Evolutionary conservation across 2,888 invertebrate genomes (phyloP).

Genomic region (Polydesmus complanatus): DNA sequence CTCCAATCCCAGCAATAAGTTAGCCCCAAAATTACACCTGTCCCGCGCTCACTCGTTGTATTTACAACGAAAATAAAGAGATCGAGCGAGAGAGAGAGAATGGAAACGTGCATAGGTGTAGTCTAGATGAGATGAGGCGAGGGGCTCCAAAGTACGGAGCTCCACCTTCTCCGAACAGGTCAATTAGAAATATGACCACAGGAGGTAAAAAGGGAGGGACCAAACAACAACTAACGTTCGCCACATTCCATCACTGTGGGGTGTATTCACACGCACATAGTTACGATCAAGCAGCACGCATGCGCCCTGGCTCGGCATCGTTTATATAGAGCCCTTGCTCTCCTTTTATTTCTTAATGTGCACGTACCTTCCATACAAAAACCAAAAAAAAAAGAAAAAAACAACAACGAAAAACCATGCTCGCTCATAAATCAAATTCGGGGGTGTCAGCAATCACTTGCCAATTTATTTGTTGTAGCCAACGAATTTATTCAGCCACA

Average conservation of each 20-base stretch:
- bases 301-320: not conserved
- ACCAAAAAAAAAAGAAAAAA: not conserved
- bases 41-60: no score
- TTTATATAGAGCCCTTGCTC: not conserved
- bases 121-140: no score
- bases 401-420: not conserved
- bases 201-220: slow-evolving; percentile 11
- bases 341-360: no score
- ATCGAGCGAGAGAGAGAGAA: no score
- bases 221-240: not conserved
- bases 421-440: slow-evolving; percentile 8
- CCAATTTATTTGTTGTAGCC: slow-evolving; percentile 15
- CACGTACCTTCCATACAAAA: not conserved
- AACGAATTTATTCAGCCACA: slow-evolving; percentile 13
- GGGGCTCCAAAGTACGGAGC: no score
- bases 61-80: no score
- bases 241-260: slow-evolving; percentile 8
- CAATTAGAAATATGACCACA: slow-evolving; percentile 14
- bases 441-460: slow-evolving; percentile 11
- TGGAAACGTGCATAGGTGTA: no score
- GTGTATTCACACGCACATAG: not conserved
- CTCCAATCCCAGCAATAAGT: no score
- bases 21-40: no score
- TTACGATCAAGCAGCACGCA: not conserved
- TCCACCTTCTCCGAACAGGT: slow-evolving; percentile 6